phyloP scores from a whole-genome alignment of 2,888 invertebrate species.

The Mactromeris polynyma region DNA sequence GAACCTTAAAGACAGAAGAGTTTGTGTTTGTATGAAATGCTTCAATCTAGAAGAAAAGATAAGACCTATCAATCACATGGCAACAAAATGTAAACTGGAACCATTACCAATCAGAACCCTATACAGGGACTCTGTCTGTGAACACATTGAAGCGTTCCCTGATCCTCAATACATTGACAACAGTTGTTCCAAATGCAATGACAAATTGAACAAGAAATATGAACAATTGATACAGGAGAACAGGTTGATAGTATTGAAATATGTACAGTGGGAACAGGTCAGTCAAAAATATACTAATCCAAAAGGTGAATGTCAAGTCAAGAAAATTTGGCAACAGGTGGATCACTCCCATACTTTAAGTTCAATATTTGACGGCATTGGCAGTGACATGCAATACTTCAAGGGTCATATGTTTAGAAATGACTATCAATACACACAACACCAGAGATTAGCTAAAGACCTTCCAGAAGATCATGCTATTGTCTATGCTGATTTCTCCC shows the following conservation, averaged over 20 bases:
- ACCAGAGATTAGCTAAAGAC: neutral
- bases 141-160: neutral
- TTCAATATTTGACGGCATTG: neutral
- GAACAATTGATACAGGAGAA: neutral
- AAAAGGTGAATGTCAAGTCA: neutral
- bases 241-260: neutral
- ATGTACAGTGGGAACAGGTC: constrained; percentile 13
- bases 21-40: constrained; percentile 26
- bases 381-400: neutral
- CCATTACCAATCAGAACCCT: neutral
- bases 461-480: constrained; percentile 24
- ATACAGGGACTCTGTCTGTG: constrained; percentile 6
- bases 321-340: constrained; percentile 10
- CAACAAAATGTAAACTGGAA: neutral
- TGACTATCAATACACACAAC: constrained; percentile 24
- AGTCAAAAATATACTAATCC: constrained; percentile 3
- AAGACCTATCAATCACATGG: neutral
- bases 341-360: neutral
- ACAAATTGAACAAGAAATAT: constrained; percentile 7
- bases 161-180: neutral
- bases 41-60: constrained; percentile 10
- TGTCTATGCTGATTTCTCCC: constrained; percentile 12
- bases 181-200: neutral
- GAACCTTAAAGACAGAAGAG: constrained; percentile 21
- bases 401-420: constrained; percentile 3